Evolutionary conservation across 2,113 vertebrate species (phyloP).

Genomic region (Microtus ochrogaster): DNA sequence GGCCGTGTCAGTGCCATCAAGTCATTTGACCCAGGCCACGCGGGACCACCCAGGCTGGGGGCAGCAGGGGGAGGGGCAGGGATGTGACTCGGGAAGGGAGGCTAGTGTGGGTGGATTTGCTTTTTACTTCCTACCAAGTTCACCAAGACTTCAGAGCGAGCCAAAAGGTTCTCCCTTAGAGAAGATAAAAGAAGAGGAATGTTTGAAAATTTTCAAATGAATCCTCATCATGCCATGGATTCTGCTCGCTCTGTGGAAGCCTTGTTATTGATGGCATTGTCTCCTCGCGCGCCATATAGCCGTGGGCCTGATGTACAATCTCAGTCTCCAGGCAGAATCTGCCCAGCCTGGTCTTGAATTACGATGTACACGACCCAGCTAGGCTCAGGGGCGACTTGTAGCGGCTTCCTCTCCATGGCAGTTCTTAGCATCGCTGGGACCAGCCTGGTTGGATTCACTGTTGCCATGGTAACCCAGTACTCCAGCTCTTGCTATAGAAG

Average conservation of each 20-base stretch:
- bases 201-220: constrained; percentile 67
- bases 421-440: constrained; percentile 71
- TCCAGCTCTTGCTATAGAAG: constrained; percentile 61
- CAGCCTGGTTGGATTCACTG: constrained; percentile 76
- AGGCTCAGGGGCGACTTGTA: constrained; percentile 75
- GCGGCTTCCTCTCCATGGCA: constrained; percentile 58
- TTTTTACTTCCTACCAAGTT: constrained; percentile 33
- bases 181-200: constrained; percentile 57
- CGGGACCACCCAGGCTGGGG: neutral
- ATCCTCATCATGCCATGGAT: neutral
- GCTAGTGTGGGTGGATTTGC: neutral
- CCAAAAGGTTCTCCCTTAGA: constrained; percentile 26
- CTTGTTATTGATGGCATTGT: constrained; percentile 12
- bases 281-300: neutral
- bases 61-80: neutral
- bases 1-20: neutral
- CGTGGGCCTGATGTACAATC: constrained; percentile 17
- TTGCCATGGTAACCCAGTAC: constrained; percentile 80
- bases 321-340: constrained; percentile 28
- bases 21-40: neutral
- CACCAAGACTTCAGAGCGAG: neutral
- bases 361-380: constrained; percentile 63
- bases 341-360: constrained; percentile 64
- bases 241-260: neutral
- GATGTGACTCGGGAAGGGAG: too few relatives aligned